A percentile compares a stretch with the other conserved stretches of the same genome.
These are phyloP conservation scores for Epinephelus lanceolatus DNA, from an alignment of 2,113 vertebrate genomes.

Conservation along the genomic window DNA sequence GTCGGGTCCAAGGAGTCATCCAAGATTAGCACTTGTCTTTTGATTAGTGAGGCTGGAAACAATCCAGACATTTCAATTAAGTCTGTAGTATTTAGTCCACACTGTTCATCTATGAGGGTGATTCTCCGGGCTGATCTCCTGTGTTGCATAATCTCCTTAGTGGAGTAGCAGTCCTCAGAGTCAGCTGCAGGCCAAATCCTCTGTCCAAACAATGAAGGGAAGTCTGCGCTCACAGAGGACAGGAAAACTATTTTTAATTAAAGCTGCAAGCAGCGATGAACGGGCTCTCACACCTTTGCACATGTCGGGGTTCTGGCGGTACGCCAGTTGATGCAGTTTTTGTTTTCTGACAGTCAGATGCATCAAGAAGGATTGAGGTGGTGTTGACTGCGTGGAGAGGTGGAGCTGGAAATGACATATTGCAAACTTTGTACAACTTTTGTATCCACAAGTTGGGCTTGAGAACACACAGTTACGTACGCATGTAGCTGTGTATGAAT, in stretches of 20 bases:
- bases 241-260: neutral
- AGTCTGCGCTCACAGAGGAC: conserved; percentile 2
- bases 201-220: conserved; percentile 28
- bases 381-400: no score
- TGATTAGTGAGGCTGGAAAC: conserved; percentile 66
- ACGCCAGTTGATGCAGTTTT: no score
- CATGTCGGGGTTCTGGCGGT: no score
- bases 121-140: conserved; percentile 62
- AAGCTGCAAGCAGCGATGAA: no score
- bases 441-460: no score
- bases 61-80: conserved; percentile 74
- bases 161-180: conserved; percentile 35
- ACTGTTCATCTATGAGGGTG: conserved; percentile 58
- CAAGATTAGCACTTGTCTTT: conserved; percentile 72
- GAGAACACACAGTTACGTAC: no score
- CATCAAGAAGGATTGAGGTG: no score
- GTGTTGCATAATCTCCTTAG: conserved; percentile 75
- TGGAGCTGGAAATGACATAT: no score
- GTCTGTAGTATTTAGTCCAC: conserved; percentile 57
- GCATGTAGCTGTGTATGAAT: no score
- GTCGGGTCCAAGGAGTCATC: conserved; percentile 43
- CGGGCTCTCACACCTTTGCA: no score
- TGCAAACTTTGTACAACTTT: no score
- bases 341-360: no score
- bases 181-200: conserved; percentile 45